Evolutionary conservation across 1,140 invertebrate species (phyloP), one percentile per base, ranked within the genome.

Genomic region (Drosophila persimilis): DNA sequence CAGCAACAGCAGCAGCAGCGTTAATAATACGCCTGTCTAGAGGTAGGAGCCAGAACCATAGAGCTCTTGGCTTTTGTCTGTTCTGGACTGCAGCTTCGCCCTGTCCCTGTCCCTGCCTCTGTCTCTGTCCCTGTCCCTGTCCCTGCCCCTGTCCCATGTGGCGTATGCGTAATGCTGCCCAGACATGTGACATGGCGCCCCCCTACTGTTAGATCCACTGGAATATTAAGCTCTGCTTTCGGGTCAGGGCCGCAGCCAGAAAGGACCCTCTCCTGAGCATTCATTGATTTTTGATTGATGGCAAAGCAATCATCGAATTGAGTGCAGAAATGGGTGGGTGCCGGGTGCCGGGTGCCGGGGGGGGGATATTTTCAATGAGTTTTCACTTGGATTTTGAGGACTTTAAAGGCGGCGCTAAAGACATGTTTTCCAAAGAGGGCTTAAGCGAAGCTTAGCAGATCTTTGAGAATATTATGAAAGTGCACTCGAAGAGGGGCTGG

Each of bases 11-110:
- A 59, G 62, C 59, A 53, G 70, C 55, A 76, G 76, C 81, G 81
- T 85, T 85, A 85, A 85, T 85, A 79, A 85, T 80, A 85, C 77
- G 81, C 73, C 81, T 85, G 77, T 84, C 80, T 85, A 50, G 52
- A 46, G 58, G 62, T 39, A 52, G 62, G 58, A 73, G 50, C 60
- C 29, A 65, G 11, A 31, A 39, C 20, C 62, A 43, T 45, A 61
- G 9, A 51, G 22, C 44, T 56, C 59, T 52, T 79, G 80, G 65
- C 65, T 56, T 51, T 60, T 54, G 31, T 54, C 39, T 46, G 26
- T 61, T 31, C 60, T 51, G 35, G 35, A 39, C 35, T 13, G 9
- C 31, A 3, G 35, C 6, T 54, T 20, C 24, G 24, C 51, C 51
- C 41, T 51, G 29, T n/a, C 9, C 51, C 43, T 24, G 3, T 4